Percentiles rank a stretch among this genome's conserved stretches.
phyloP scores from a whole-genome alignment of 2,888 invertebrate genomes.

The Erynnis tages region DNA sequence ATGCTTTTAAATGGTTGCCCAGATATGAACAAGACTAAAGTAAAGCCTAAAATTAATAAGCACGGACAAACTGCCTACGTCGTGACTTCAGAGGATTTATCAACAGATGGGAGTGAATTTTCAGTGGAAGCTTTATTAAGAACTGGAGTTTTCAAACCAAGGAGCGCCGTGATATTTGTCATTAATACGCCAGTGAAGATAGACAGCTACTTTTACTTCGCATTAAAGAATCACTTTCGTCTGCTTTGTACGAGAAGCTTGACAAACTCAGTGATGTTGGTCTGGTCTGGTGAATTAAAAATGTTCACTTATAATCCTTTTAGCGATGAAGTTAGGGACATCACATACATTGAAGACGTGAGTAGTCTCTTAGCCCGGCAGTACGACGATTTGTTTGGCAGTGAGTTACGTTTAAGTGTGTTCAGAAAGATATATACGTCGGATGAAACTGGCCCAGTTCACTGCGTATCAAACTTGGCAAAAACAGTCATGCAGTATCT shows the following conservation, averaged over 20 bases:
- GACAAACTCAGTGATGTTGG: constrained; percentile 70
- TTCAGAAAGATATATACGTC: constrained; percentile 58
- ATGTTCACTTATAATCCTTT: constrained; percentile 80
- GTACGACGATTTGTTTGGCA: constrained; percentile 60
- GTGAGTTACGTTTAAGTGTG: constrained; percentile 57
- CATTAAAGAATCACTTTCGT: constrained; percentile 70
- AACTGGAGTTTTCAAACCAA: constrained; percentile 69
- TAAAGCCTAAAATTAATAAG: constrained; percentile 62
- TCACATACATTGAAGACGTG: constrained; percentile 61
- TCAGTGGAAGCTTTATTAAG: constrained; percentile 55
- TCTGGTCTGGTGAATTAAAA: constrained; percentile 56
- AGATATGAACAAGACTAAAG: constrained; percentile 46
- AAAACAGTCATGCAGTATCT: constrained; percentile 53
- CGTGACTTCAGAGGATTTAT: constrained; percentile 58
- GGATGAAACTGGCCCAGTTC: constrained; percentile 51
- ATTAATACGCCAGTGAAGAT: constrained; percentile 53
- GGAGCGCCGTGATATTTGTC: constrained; percentile 66
- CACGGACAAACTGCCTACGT: constrained; percentile 69
- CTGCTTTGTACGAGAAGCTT: constrained; percentile 77
- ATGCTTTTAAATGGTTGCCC: constrained; percentile 68
- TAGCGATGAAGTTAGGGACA: constrained; percentile 57
- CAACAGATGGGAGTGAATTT: constrained; percentile 55
- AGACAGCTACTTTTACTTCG: constrained; percentile 58
- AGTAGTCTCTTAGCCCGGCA: constrained; percentile 45
- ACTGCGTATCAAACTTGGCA: constrained; percentile 57